Evolutionary conservation across 2,888 invertebrate species (phyloP).

Genomic region (Morinoia aosen): DNA sequence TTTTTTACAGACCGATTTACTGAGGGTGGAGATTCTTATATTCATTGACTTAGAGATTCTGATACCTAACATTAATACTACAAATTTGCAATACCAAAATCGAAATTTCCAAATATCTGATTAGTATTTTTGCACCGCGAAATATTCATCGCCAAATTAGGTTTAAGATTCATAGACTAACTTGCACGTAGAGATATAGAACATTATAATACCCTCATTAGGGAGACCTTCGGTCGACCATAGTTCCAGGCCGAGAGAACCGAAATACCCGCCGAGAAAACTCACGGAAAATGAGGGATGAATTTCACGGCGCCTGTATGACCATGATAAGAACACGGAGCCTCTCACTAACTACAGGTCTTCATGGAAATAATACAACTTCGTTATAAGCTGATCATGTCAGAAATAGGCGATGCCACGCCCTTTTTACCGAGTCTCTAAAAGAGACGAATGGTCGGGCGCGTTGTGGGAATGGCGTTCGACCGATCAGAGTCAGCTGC

Average conservation of each 20-base stretch:
- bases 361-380: slow-evolving; percentile 13
- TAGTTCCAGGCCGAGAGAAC: neutral
- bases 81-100: no score
- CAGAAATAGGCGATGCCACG: slow-evolving; percentile 40
- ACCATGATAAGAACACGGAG: neutral
- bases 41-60: no score
- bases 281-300: neutral
- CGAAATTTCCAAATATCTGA: no score
- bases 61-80: no score
- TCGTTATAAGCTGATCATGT: slow-evolving; percentile 40
- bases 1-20: no score
- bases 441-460: slow-evolving; percentile 42
- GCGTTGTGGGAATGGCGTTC: neutral
- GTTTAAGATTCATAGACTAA: neutral
- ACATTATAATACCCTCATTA: neutral
- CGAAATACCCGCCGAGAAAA: neutral
- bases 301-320: neutral
- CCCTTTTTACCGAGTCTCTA: slow-evolving; percentile 34
- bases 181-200: neutral
- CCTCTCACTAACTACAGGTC: neutral
- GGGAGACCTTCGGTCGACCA: neutral
- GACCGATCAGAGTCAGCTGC: slow-evolving; percentile 12
- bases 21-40: no score
- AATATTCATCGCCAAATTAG: neutral
- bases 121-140: no score